These are phyloP conservation scores for Gorsachius goisagi DNA, from an alignment of 2,113 vertebrate species.

Conservation along the genomic window DNA sequence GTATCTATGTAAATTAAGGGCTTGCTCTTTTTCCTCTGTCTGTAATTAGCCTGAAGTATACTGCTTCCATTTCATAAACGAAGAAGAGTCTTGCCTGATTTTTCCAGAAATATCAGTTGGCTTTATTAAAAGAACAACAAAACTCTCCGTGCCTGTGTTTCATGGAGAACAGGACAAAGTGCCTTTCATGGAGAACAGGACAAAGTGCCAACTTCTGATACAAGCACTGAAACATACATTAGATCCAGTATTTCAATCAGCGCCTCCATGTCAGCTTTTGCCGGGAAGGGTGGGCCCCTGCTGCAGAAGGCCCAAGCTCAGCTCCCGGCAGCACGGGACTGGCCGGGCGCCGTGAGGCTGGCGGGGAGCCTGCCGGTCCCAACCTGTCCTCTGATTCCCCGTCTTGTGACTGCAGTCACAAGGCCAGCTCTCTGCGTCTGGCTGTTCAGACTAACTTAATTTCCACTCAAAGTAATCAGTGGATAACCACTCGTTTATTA, in stretches of 20 bases:
- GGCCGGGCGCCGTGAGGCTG: background rate
- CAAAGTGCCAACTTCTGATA: background rate
- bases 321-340: background rate
- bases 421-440: background rate
- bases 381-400: background rate
- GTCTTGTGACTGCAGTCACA: slow-evolving; percentile 26
- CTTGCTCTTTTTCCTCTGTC: background rate
- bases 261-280: background rate
- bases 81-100: background rate
- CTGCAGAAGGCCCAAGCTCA: rapidly evolving
- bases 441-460: background rate
- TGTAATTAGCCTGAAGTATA: background rate
- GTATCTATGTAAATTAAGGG: background rate
- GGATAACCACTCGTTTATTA: background rate
- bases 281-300: background rate
- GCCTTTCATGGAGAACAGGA: background rate
- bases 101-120: background rate
- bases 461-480: background rate
- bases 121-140: background rate
- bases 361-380: background rate
- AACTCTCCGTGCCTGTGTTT: rapidly evolving
- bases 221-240: background rate
- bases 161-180: background rate
- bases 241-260: background rate
- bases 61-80: background rate